Base-by-base conservation (phyloP, 2,888 invertebrate genomes). In the Anticlea derivata region DNA sequence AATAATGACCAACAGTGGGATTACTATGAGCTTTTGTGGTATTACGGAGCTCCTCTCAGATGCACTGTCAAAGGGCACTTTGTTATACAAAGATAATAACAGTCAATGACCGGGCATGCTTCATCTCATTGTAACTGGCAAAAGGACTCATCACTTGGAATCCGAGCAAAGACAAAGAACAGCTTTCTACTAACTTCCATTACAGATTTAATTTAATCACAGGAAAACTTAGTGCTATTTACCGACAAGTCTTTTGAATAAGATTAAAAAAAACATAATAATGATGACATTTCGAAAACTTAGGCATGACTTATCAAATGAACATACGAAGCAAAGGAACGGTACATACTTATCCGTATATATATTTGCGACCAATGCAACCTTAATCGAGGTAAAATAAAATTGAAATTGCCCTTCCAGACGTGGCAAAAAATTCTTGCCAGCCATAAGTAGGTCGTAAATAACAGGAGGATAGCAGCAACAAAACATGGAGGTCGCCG, bases 31-130 rank as follows among this genome's bases (percentile, higher is more conserved):
- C 63, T 68, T 74, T 69, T 63, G 66, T 63, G 58, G 61, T 57
- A 65, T 66, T 66, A 65, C 65, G 51, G 48, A 65, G 62, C 61
- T 59, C 38, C 50, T 50, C 65, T 61, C 60, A 61, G 63, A 60
- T 61, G 67, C 62, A 57, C 50, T 56, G 65, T 74, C 68, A 75
- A 75, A 73, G 75, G 59, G 53, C 60, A 60, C 71, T 73, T 66
- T 80, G 74, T 78, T 70, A 55, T 60, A 54, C 61, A 49, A 58
- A 75, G 73, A 79, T 75, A 73, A 70, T 70, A 63, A 61, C 72
- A 73, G 68, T 61, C 68, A 64, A 64, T 63, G 71, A 68, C 68
- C 72, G 58, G 58, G 50, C 56, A 58, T 62, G 64, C 62, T 59
- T 66, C 63, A 63, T 56, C 58, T 65, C 57, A 64, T 65, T 68